phyloP scores from a whole-genome alignment of 2,888 invertebrate species.

The Dermolepida albohirtum region DNA sequence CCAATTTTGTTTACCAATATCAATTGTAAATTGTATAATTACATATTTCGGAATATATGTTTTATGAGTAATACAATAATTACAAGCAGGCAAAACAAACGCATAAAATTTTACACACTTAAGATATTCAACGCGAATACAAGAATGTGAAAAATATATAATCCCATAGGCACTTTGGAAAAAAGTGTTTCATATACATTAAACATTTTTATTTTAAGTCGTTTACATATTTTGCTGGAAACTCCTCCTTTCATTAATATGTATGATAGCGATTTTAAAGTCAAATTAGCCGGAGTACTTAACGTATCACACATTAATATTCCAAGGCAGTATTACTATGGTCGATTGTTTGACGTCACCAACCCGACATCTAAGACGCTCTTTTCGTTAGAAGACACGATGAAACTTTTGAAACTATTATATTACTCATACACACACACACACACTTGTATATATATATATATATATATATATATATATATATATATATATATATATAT shows the following conservation, averaged over 20 bases:
- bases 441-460: no score
- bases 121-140: no score
- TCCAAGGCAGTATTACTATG: constrained; percentile 49
- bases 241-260: constrained; percentile 23
- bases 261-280: constrained; percentile 28
- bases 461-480: constrained; percentile 34
- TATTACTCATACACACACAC: no score
- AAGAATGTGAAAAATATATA: no score
- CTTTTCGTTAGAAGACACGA: constrained; percentile 56
- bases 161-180: no score
- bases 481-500: constrained; percentile 53
- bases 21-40: no score
- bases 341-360: constrained; percentile 54
- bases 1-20: no score
- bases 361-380: constrained; percentile 47
- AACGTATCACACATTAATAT: constrained; percentile 39
- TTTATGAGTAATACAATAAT: no score
- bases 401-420: constrained; percentile 52
- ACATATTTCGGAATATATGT: no score
- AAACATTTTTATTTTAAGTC: constrained; percentile 2
- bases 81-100: no score
- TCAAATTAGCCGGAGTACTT: neutral
- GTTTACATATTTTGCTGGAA: constrained; percentile 29
- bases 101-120: no score
- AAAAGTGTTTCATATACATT: no score